Base-by-base conservation (phyloP, 2,113 vertebrate species). In the Sander lucioperca region DNA sequence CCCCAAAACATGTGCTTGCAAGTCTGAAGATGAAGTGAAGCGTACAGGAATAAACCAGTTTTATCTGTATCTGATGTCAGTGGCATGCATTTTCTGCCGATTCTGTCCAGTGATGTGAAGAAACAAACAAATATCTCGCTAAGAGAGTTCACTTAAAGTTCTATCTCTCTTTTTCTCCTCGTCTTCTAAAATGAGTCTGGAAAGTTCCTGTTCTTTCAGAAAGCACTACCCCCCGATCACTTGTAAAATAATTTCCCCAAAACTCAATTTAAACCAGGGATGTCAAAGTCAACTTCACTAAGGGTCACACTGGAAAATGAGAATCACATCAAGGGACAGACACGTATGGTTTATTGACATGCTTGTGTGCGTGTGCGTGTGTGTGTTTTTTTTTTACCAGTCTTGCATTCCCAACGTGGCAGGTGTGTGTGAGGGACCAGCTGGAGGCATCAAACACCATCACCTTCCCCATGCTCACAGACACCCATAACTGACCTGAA, bases 401-500 rank as follows among this genome's bases (percentile, higher is more conserved):
- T 66, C 91, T 96, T 0, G 95, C 94, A 16, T 57, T 89, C 8
- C 98, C 98, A 79, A 97, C 96, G 86, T 94, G 96, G 67, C 95
- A 95, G 68, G 96, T 97, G 6, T 98, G 96, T 73, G 96, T 97
- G 50, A 97, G 91, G 21, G 96, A 96, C 98, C 98, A 99, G 30
- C 96, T 97, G 61, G 98, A 96, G 0, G 98, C 97, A 9, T 99
- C 97, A 2, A 98, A 99, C 27, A 99, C 97, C 51, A 97, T 95
- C 76, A 99, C 97, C 30, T 95, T 97, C 68, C 98, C 98, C 2
- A 95, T 96, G 6, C 87, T 92, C 74, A 99, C 96, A 3, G 96
- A 95, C 30, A 96, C 94, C 79, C 96, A 96, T 7, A 98, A 92
- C 25, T 97, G 96, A 59, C 98, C 98, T 99, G 79, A 66, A 91